Evolutionary conservation across 2,888 invertebrate genomes (phyloP).

Genomic region (Creontiades dilutus): DNA sequence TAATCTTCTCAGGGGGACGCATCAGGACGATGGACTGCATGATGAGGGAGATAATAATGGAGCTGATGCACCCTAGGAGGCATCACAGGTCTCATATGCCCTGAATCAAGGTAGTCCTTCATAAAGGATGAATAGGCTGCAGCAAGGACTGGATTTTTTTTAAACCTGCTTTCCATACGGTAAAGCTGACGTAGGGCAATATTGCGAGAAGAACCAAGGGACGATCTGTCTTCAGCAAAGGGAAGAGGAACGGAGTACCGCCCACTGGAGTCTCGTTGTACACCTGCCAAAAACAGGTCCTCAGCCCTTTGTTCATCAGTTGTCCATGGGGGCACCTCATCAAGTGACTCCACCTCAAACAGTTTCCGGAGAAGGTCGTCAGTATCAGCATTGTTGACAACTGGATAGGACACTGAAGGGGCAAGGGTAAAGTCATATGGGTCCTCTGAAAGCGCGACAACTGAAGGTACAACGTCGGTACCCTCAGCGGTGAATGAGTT

Average conservation of each 20-base stretch:
- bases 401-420: no score
- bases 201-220: neutral
- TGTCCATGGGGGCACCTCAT: neutral
- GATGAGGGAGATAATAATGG: slow-evolving; percentile 49
- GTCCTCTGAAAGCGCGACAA: no score
- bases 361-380: neutral
- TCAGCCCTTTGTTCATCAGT: neutral
- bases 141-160: neutral
- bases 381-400: no score
- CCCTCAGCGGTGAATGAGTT: no score
- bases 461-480: no score
- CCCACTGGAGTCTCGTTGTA: neutral
- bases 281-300: neutral
- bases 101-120: slow-evolving; percentile 58
- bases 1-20: neutral
- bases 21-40: neutral
- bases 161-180: neutral
- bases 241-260: slow-evolving; percentile 1
- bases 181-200: slow-evolving; percentile 21
- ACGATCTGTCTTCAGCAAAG: neutral
- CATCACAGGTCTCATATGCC: slow-evolving; percentile 31
- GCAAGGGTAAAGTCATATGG: no score
- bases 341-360: slow-evolving; percentile 29
- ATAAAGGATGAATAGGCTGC: slow-evolving; percentile 49
- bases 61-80: neutral